Base-by-base conservation (phyloP, 2,797 vertebrate species). In the Acipenser oxyrinchus region DNA sequence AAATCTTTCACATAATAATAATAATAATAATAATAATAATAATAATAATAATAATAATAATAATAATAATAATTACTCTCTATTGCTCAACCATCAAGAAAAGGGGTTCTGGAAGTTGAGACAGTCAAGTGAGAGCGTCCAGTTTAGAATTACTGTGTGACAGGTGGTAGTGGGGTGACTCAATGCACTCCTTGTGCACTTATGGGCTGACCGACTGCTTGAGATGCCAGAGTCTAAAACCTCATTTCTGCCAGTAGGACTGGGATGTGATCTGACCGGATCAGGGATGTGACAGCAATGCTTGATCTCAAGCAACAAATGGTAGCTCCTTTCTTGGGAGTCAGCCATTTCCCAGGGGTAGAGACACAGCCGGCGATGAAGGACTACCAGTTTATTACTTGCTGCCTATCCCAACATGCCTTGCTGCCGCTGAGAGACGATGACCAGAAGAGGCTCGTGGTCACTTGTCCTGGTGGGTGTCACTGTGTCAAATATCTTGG, bases 251-350 rank as follows among this genome's bases (percentile, higher is more conserved):
- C n/a, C 55, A 58, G 55, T 7, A 58, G 12, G 12, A 7, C 55
- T n/a, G 12, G 55, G 55, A 11, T 58, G 10, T 11, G 55, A 58
- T 11, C 55, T 58, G 55, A 58, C 55, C 55, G n/a, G 55, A 58
- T 37, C 37, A 37, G 37, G 37, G 55, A 11, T 58, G 55, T 58
- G 55, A 58, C 55, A 58, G 55, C 55, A 11, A 58, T n/a, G 55
- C 55, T 58, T 58, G 55, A 58, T 58, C 12, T n/a, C 15, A 7
- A 58, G 55, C 55, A 58, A 58, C 55, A 58, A 58, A 58, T 58
- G 55, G 55, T 13, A 58, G 12, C 55, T 58, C 55, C 12, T 37
- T 58, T 58, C 55, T 58, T 58, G 10, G 10, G 55, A 58, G 55
- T 58, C 55, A 58, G 55, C 55, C 12, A 11, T 58, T 58, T 58